Base-by-base conservation (phyloP, 1,140 invertebrate species). In the Microplitis mediator region DNA sequence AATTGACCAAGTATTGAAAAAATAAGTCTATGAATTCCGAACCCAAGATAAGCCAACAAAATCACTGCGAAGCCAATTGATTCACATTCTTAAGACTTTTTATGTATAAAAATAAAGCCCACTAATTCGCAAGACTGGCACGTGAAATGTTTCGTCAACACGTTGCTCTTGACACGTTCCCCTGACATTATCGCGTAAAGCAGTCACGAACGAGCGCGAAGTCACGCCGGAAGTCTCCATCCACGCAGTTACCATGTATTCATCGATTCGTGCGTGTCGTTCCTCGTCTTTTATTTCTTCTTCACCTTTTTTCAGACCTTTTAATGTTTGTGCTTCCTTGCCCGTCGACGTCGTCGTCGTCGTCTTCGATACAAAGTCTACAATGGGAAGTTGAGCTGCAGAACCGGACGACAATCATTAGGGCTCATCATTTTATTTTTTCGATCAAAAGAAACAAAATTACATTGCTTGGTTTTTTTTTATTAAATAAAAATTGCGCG, bases 221-320 rank as follows among this genome's bases (percentile, higher is more conserved):
- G 50, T 67, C 68, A 72, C 69, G 63, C 64, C 74, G 76, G 69
- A 71, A 74, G 76, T 70, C 23, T 51, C 54, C 14, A 73, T 77
- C 71, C 71, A 77, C 52, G 35, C n/a, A 39, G 56, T 70, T 58
- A 62, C 58, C 35, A 65, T 58, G 62, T 58, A 66, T 72, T 72
- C 70, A 65, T 66, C 62, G 63, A 72, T 56, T 72, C 62, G 69
- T 63, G 69, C 69, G 69, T 70, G 58, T 71, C 69, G n/a, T 58
- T 58, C 51, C 32, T 34, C 35, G 9, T n/a, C 54, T 58, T 16
- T 69, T 23, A 23, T 39, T 35, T 35, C 36, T 60, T 45, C 4
- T 39, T 36, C n/a, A n/a, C 16, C 50, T 56, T 56, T 34, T 60
- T 56, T 69, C 62, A 16, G 32, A 58, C 36, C 35, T 36, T 65